These are phyloP conservation scores for Petromus typicus DNA, from an alignment of 2,113 vertebrate genomes.

Conservation along the genomic window DNA sequence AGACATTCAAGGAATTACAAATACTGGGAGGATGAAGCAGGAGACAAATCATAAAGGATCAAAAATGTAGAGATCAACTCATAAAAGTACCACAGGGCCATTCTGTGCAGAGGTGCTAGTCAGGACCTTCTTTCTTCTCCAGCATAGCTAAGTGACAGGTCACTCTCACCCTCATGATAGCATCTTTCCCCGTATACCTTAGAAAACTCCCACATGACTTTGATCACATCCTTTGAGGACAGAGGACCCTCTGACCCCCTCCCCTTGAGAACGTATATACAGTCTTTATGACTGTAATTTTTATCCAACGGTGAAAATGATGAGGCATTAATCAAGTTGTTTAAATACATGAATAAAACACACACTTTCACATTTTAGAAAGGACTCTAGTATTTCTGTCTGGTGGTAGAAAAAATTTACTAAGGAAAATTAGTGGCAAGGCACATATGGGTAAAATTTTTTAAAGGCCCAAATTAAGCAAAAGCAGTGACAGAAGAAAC, in stretches of 20 bases:
- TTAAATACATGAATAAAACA: slow-evolving; percentile 16
- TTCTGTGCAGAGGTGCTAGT: not conserved
- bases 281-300: not conserved
- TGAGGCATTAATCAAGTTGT: not conserved
- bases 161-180: not conserved
- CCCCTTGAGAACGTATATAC: not conserved
- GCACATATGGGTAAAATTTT: not conserved
- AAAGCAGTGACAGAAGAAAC: not conserved
- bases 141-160: not conserved
- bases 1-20: not conserved
- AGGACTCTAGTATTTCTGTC: not conserved
- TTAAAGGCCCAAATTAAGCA: slow-evolving; percentile 1
- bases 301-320: slow-evolving; percentile 10
- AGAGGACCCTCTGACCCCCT: not conserved
- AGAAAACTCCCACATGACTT: not conserved
- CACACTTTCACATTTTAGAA: not conserved
- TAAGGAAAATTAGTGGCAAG: not conserved
- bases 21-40: not conserved
- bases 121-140: not conserved
- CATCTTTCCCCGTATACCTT: not conserved
- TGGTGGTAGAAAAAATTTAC: not conserved
- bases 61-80: not conserved
- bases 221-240: not conserved
- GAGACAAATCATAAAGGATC: not conserved
- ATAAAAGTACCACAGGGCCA: not conserved